phyloP scores from a whole-genome alignment of 2,113 vertebrate genomes.

The Salvelinus fontinalis region DNA sequence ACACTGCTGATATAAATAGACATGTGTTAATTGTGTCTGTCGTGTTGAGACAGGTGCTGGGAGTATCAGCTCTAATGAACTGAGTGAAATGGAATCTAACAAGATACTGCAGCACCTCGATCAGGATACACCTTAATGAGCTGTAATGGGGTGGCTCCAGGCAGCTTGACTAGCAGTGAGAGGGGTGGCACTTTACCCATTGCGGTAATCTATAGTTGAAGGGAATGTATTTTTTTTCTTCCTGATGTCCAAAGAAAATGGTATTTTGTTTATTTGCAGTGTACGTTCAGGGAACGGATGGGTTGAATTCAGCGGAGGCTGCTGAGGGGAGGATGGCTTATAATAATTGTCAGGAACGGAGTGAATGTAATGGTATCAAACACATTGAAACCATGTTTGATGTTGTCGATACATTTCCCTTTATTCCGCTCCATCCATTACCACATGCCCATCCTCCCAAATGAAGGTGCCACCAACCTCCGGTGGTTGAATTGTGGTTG shows the following conservation, averaged over 20 bases:
- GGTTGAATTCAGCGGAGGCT: not conserved
- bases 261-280: not conserved
- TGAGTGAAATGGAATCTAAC: not conserved
- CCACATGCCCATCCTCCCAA: too few species aligned
- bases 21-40: slow-evolving; percentile 11
- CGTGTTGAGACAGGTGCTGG: not conserved
- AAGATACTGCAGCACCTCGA: not conserved
- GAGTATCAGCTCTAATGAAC: slow-evolving; percentile 2
- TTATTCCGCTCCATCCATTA: too few species aligned
- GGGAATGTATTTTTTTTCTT: not conserved
- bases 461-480: too few species aligned
- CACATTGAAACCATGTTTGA: too few species aligned
- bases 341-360: too few species aligned
- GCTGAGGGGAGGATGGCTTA: too few species aligned
- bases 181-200: too few species aligned
- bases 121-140: not conserved
- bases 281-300: not conserved
- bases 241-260: not conserved
- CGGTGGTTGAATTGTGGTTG: not conserved
- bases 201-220: not conserved
- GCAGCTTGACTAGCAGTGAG: not conserved
- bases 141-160: not conserved
- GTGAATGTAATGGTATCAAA: too few species aligned
- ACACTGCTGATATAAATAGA: not conserved
- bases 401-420: too few species aligned